These are phyloP conservation scores for Fissipunctia ypsillon DNA, from an alignment of 2,888 invertebrate species.

Conservation along the genomic window DNA sequence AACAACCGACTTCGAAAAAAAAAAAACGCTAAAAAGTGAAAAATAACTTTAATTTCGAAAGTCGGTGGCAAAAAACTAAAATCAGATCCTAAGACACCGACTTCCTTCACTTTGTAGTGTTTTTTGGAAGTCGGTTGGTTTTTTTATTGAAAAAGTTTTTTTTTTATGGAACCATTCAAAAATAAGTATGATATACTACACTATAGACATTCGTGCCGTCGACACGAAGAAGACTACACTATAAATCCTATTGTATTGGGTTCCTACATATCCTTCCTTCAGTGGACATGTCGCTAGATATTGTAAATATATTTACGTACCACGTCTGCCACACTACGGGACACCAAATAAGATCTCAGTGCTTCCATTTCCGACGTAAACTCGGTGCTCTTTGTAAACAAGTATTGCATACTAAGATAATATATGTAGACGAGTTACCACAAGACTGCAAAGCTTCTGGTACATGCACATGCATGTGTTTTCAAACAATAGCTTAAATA, in stretches of 20 bases:
- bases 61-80: no score
- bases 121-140: no score
- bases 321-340: conserved; percentile 11
- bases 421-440: conserved; percentile 23
- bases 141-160: no score
- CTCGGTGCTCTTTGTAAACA: conserved; percentile 18
- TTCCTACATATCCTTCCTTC: background rate
- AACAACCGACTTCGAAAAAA: no score
- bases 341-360: conserved; percentile 40
- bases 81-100: no score
- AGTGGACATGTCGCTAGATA: background rate
- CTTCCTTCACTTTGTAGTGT: no score
- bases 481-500: conserved; percentile 42
- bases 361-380: conserved; percentile 39
- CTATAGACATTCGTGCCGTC: no score
- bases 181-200: background rate
- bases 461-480: conserved; percentile 21
- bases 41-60: no score
- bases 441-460: conserved; percentile 32
- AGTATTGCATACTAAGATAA: conserved; percentile 28
- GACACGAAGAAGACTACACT: background rate
- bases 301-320: background rate
- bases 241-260: background rate
- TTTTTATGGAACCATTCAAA: background rate
- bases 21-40: no score